Conservation (phyloP, 2,113 vertebrate species). For the Balaenoptera acutorostrata region DNA sequence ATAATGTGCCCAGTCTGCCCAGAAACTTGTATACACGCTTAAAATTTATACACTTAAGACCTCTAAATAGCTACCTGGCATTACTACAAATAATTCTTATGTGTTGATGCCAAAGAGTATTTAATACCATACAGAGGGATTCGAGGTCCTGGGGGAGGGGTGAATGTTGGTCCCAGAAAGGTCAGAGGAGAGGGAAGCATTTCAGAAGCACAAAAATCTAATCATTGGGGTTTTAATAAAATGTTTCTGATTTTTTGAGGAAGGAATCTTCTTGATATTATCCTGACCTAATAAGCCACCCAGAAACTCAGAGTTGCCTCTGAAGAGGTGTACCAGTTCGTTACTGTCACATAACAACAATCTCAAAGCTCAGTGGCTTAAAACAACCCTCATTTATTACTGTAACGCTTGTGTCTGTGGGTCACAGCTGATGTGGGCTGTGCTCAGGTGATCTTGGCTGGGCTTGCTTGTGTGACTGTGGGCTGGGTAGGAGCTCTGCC, state of each 20-base stretch:
- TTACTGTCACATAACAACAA: background rate
- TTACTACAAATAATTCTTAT: background rate
- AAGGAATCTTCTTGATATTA: background rate
- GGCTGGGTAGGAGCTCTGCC: background rate
- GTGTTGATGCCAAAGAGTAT: background rate
- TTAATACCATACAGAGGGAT: background rate
- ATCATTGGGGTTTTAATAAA: slow-evolving; percentile 5
- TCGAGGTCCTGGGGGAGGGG: background rate
- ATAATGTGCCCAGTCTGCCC: background rate
- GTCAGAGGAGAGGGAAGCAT: background rate
- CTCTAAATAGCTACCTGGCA: background rate
- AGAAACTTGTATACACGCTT: background rate
- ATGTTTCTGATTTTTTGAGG: background rate
- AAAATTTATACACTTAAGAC: background rate
- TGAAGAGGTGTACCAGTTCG: background rate
- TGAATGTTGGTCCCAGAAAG: background rate
- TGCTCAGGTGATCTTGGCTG: background rate
- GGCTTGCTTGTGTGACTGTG: background rate
- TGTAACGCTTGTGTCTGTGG: too few relatives aligned
- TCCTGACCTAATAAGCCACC: background rate
- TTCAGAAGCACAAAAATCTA: background rate
- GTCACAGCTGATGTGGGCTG: background rate
- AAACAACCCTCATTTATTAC: background rate
- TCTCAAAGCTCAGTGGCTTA: background rate
- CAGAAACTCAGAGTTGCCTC: background rate